Percentiles rank a stretch among this genome's conserved stretches.
These are phyloP conservation scores for Chrysoperla carnea DNA, from an alignment of 1,140 invertebrate genomes.

Conservation along the genomic window DNA sequence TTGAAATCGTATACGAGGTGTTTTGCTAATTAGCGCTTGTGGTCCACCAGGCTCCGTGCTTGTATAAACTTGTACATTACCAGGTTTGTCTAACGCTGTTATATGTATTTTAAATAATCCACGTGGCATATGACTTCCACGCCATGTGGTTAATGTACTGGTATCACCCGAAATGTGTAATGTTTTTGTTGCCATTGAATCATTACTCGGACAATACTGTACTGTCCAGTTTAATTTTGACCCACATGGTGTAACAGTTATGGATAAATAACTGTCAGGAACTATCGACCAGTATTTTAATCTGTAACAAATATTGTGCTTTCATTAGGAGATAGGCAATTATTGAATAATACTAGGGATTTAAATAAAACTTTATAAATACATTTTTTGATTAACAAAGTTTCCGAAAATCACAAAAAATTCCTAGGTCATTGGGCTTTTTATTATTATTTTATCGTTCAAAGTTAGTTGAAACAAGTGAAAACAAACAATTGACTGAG, in stretches of 20 bases:
- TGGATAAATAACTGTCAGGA: conserved; percentile 13
- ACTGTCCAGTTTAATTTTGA: conserved; percentile 18
- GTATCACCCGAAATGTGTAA: neutral
- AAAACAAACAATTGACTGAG: too few species aligned
- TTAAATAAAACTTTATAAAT: too few species aligned
- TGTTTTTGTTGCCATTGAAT: conserved; percentile 1
- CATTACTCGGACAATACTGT: conserved; percentile 9
- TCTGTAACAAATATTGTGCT: conserved; percentile 10
- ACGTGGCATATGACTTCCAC: neutral
- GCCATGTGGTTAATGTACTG: neutral
- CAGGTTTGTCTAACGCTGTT: conserved; percentile 10
- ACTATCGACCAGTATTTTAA: conserved; percentile 16
- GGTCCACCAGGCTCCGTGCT: conserved; percentile 18
- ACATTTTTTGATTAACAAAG: too few species aligned
- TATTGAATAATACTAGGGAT: too few species aligned
- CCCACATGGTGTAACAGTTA: conserved; percentile 21
- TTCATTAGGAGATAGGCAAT: too few species aligned
- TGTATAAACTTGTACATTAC: conserved; percentile 20
- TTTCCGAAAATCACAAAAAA: too few species aligned
- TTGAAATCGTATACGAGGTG: conserved; percentile 10
- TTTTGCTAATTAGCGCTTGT: conserved; percentile 11
- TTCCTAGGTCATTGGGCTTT: too few species aligned
- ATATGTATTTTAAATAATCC: conserved; percentile 3
- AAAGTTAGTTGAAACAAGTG: too few species aligned
- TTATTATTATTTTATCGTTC: too few species aligned